phyloP scores from a whole-genome alignment of 2,797 vertebrate genomes.

The Tokudaia muenninki region DNA sequence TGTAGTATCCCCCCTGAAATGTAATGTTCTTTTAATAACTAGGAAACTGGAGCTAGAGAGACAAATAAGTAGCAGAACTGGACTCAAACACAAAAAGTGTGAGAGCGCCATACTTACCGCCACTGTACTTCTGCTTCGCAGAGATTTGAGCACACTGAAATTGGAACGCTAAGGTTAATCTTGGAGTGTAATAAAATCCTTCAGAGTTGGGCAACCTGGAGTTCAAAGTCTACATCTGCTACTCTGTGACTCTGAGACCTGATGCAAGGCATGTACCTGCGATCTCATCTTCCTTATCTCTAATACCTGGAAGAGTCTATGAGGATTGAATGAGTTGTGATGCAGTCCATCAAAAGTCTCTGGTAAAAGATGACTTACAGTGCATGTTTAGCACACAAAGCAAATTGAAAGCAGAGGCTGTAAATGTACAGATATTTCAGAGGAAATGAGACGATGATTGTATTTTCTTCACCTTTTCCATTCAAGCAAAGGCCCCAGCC shows the following conservation, averaged over 20 bases:
- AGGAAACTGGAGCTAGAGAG: neutral
- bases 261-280: neutral
- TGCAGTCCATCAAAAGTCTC: neutral
- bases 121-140: neutral
- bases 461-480: neutral
- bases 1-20: neutral
- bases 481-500: neutral
- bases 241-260: neutral
- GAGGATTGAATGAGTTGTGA: neutral
- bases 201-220: neutral
- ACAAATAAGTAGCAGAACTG: neutral
- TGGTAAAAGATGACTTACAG: neutral
- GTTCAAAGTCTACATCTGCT: slow-evolving; percentile 31
- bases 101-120: neutral
- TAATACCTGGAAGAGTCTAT: slow-evolving; percentile 12
- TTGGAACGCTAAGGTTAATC: neutral
- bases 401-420: neutral
- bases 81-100: neutral
- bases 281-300: neutral
- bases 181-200: neutral
- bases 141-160: neutral
- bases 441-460: neutral
- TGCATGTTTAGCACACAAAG: neutral
- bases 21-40: neutral
- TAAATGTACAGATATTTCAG: neutral